Conservation (phyloP, 2,888 invertebrate species). For the Eudasyphora cyanicolor region DNA sequence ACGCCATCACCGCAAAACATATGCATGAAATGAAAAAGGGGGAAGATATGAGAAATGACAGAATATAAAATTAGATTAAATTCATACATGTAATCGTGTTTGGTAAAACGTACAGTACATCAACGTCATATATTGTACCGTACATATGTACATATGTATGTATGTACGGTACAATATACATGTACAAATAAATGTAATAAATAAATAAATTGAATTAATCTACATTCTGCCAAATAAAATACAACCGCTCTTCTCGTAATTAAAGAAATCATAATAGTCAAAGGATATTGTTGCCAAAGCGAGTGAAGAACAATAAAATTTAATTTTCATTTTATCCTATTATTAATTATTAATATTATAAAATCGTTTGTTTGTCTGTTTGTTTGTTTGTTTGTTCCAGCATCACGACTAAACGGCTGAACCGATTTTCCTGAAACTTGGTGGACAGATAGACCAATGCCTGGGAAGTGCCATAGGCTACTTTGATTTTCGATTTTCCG, state of each 20-base stretch:
- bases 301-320: too few relatives aligned
- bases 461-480: too few relatives aligned
- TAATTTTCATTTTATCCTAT: too few relatives aligned
- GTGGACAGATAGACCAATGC: too few relatives aligned
- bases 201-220: slow-evolving; percentile 18
- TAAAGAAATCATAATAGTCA: neutral
- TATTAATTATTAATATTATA: too few relatives aligned
- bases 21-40: neutral
- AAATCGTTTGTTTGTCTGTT: too few relatives aligned
- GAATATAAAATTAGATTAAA: slow-evolving; percentile 25
- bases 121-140: neutral
- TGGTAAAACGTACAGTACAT: neutral
- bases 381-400: too few relatives aligned
- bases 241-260: neutral
- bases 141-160: neutral
- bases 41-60: slow-evolving; percentile 5
- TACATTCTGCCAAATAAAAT: neutral
- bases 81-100: slow-evolving; percentile 1
- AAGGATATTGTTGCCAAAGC: neutral
- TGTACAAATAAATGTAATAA: slow-evolving; percentile 15
- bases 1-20: neutral
- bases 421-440: too few relatives aligned
- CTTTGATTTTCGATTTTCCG: too few relatives aligned
- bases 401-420: too few relatives aligned
- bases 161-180: too few relatives aligned